Evolutionary conservation across 2,888 invertebrate genomes (phyloP), one percentile per base, ranked within the genome.

Genomic region (Euzophera pinguis): DNA sequence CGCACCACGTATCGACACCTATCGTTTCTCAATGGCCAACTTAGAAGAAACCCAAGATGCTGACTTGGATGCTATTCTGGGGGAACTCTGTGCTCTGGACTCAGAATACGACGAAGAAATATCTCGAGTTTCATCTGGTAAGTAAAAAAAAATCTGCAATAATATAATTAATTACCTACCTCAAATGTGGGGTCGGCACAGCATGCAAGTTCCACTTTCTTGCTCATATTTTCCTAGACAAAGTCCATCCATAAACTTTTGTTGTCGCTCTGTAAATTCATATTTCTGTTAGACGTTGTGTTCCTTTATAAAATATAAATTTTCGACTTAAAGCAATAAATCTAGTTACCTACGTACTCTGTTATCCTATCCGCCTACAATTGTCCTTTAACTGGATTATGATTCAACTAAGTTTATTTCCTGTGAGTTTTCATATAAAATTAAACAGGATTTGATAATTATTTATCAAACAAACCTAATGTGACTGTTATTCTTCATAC

Each of bases 1-100:
- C 54, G 93, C 95, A n/a, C 95, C 96, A 43, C 86, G 96, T 62
- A 96, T 97, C 69, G 97, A 97, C 88, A 94, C 96, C 57, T 96
- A 97, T 85, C 93, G 98, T 70, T 98, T 98, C 85, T 98, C 97
- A 50, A 97, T 98, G 97, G 98, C 98, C 49, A 98, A 98, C 84
- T 92, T 98, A 51, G 97, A 98, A 91, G 98, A 98, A 84, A 96
- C 97, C 16, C 97, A 97, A 78, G 98, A 99, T 85, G 96, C 98
- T 49, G 99, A 99, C 87, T 91, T 99, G 79, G 99, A 99, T 83
- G 98, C 98, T 53, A 98, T 99, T 69, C 92, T 99, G 56, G 98
- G 98, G 37, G 99, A 99, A 81, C 92, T 99, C 51, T 97, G 97
- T 82, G 97, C 98, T 50, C 92, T 99, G 64, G 99, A 98, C 83